Percentiles rank a stretch among this genome's conserved stretches.
Evolutionary conservation across 1,140 invertebrate species (phyloP).

Genomic region (Drosophila bocki): DNA sequence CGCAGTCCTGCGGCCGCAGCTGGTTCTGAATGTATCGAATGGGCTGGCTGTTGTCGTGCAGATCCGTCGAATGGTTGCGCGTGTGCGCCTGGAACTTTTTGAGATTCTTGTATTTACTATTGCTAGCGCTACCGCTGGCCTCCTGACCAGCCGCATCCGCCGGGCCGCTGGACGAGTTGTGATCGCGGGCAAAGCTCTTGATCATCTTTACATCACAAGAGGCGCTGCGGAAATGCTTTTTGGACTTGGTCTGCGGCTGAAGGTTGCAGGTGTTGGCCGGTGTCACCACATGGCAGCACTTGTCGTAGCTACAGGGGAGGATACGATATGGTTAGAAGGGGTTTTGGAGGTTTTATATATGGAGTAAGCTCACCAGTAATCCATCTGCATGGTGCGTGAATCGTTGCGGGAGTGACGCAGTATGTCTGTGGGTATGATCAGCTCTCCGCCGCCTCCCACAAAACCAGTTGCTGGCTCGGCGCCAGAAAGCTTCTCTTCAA

Average conservation of each 20-base stretch:
- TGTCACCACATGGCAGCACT: constrained; percentile 70
- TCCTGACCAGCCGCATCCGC: constrained; percentile 46
- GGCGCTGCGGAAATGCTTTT: constrained; percentile 84
- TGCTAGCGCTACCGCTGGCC: constrained; percentile 21
- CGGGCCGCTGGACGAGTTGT: constrained; percentile 54
- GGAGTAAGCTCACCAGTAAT: constrained; percentile 82
- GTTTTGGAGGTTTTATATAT: no score
- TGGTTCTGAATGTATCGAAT: constrained; percentile 84
- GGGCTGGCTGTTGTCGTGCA: constrained; percentile 73
- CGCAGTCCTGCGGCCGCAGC: constrained; percentile 66
- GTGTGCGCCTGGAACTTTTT: constrained; percentile 84
- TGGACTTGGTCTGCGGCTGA: constrained; percentile 78
- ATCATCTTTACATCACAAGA: constrained; percentile 85
- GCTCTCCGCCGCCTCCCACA: constrained; percentile 63
- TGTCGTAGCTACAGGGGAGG: constrained; percentile 68
- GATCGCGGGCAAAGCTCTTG: constrained; percentile 80
- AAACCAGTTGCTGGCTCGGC: constrained; percentile 58
- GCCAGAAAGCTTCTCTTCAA: constrained; percentile 76
- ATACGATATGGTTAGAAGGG: neutral
- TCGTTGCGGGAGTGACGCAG: constrained; percentile 87
- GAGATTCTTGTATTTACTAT: constrained; percentile 77
- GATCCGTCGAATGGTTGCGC: constrained; percentile 84
- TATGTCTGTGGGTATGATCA: constrained; percentile 85
- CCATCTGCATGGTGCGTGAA: constrained; percentile 87
- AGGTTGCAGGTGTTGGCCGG: constrained; percentile 39